phyloP scores from a whole-genome alignment of 2,113 vertebrate species.

The Rhinopithecus roxellana region DNA sequence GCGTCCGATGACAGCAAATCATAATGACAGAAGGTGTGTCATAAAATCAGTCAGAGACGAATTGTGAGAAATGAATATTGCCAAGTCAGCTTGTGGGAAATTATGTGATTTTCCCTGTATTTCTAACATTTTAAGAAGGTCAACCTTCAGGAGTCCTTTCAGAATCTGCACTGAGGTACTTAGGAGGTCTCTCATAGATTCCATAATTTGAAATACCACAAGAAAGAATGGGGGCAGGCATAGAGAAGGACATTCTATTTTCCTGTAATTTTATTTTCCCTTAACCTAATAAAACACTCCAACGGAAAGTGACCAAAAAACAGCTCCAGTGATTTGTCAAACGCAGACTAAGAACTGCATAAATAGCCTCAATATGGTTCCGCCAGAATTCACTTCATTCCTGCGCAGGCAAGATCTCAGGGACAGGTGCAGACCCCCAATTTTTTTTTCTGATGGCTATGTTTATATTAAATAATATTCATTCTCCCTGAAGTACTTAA shows the following conservation, averaged over 20 bases:
- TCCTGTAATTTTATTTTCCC: slow-evolving; percentile 5
- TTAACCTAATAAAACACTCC: background rate
- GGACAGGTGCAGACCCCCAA: background rate
- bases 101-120: background rate
- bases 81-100: background rate
- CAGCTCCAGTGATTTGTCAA: background rate
- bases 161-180: background rate
- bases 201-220: background rate
- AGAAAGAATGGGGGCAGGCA: background rate
- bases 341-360: background rate
- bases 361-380: background rate
- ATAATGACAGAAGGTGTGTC: background rate
- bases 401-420: background rate
- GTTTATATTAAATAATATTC: background rate
- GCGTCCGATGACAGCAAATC: slow-evolving; percentile 41
- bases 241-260: background rate
- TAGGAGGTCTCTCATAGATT: background rate
- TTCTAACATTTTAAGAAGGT: background rate
- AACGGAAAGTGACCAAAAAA: slow-evolving; percentile 6
- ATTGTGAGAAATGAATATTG: background rate
- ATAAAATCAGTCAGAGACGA: background rate
- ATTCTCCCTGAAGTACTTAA: background rate
- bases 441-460: background rate
- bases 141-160: slow-evolving; percentile 5
- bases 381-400: background rate